Base-by-base conservation (phyloP, 2,888 invertebrate species). In the Galerucella pusilla region DNA sequence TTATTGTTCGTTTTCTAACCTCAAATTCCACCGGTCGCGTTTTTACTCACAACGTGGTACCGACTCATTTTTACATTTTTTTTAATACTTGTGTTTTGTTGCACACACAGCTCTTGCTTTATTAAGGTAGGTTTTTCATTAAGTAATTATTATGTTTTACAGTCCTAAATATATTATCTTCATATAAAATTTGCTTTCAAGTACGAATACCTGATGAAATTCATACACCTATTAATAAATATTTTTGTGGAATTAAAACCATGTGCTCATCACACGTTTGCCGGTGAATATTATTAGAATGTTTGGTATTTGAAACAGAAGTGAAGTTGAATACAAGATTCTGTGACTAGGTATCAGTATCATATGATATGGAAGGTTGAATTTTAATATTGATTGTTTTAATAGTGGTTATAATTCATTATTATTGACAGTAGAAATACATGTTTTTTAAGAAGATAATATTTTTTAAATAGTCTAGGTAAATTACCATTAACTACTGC, bases 1-100 rank as follows among this genome's bases (percentile, higher is more conserved):
- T 65, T 71, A 59, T 65, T 71, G 63, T 59, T 49, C 16, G 54
- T 57, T 45, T 61, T 71, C 52, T 74, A 74, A 74, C 71, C 71
- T 67, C 25, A 74, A 49, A 70, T 49, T 74, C 42, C 60, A 64
- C 71, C 67, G 54, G 71, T 71, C 45, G 16, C 14, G 25, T 65
- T 57, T 71, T 71, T 71, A 11, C 28, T 42, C 20, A n/a, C 54
- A 65, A 71, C 64, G 65, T 65, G 54, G 28, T 49, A 42, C 59
- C 14, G 1, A 6, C 46, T 11, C 42, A n/a, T 63, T 42, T 42
- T 42, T 35, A 54, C 10, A 20, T 57, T 57, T 35, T 12, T 35
- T 61, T 3, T 61, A 2, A 12, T 28, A 12, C 12, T 10, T 16
- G 7, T 16, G 16, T 59, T 20, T 16, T 7, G 2, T 57, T 20